Base-by-base conservation (phyloP, 30 jellyfish, hydroid and myxozoan genomes). In the Haliclystus octoradiatus region DNA sequence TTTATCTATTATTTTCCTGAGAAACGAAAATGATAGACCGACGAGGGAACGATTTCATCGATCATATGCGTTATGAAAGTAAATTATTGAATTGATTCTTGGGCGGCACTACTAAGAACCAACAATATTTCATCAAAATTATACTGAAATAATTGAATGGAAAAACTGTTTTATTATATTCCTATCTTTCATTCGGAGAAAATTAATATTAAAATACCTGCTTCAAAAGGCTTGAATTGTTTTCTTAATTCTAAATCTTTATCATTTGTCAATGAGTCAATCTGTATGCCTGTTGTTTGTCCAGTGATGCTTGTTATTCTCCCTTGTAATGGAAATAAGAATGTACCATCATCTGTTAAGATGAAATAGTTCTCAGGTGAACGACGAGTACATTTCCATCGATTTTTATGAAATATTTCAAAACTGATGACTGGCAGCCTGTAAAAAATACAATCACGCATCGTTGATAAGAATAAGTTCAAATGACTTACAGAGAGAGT, bases 291-390 rank as follows among this genome's bases (percentile, higher is more conserved):
- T 51, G 81, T 34, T 9, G 62, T 51, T 70, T 88, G 90, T 12
- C 97, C 97, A 31, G 93, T 71, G 9, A 88, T 49, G 33, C 95
- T 68, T 15, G 95, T 88, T 0, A 76, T 85, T 19, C 97, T 72
- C 12, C 88, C 75, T 25, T 80, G 84, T 25, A 70, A 33, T 0
- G 89, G 81, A 50, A n/a, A 62, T 4, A 29, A 49, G 47, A 66
- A 35, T 1, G 26, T n/a, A 1, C 57, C 66, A 2, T 60, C 73
- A 2, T 66, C 77, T 27, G 30, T 28, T 26, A 27, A 32, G 60
- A 62, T 33, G 71, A 34, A 80, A 65, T 71, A 83, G 60, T 88
- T 81, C 73, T 75, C 85, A 2, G 73, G 34, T 23, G 93, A 75
- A 26, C 93, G 49, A 50, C 62, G 80, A 73, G 79, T 14, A 65